A percentile compares a stretch with the other conserved stretches of the same genome.
Conservation (phyloP, 2,113 vertebrate species). For the Antechinus stuartii region DNA sequence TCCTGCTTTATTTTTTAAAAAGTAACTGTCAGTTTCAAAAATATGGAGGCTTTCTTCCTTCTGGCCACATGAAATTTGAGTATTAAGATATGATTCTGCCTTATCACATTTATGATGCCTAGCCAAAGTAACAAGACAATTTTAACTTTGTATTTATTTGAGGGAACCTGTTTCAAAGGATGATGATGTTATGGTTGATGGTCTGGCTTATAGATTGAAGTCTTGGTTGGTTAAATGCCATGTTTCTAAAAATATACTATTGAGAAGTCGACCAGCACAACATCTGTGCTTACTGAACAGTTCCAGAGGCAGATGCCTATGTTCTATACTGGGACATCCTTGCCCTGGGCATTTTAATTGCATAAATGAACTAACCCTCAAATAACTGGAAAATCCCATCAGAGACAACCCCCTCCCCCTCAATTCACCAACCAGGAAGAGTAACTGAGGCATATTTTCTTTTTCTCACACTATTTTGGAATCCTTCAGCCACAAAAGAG, state of each 20-base stretch:
- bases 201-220: constrained; percentile 27
- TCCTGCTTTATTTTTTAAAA: not conserved
- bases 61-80: constrained; percentile 1
- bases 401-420: constrained; percentile 1
- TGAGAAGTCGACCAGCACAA: constrained; percentile 36
- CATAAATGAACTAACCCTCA: not conserved
- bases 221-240: constrained; percentile 27
- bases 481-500: constrained; percentile 7
- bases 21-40: not conserved
- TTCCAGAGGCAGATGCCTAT: constrained; percentile 15
- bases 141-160: constrained; percentile 56
- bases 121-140: constrained; percentile 52
- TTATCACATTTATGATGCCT: constrained; percentile 47
- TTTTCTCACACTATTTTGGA: constrained; percentile 41
- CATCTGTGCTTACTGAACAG: not conserved
- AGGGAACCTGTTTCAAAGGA: constrained; percentile 30
- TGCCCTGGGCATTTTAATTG: not conserved
- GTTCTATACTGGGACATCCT: not conserved
- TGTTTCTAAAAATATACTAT: constrained; percentile 66
- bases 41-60: constrained; percentile 14
- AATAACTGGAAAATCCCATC: constrained; percentile 15
- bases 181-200: constrained; percentile 9
- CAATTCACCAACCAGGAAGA: constrained; percentile 25
- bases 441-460: not conserved
- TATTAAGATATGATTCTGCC: constrained; percentile 1